These are phyloP conservation scores for Trachythela sp. DNA, from an alignment of 64 coral and sea anemone genomes.

Conservation along the genomic window DNA sequence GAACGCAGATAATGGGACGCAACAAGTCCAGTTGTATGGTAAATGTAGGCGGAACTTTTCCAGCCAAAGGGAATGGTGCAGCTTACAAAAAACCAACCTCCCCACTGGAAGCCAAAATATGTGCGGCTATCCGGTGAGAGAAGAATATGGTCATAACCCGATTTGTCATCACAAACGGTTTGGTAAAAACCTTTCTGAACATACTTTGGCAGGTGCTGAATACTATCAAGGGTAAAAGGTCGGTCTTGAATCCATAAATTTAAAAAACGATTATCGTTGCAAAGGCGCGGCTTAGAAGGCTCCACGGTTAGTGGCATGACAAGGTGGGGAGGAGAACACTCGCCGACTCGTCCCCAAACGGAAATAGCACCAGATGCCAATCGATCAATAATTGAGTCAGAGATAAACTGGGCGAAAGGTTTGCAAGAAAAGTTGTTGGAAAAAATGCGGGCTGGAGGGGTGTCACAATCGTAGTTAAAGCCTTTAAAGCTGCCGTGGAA, in stretches of 20 bases:
- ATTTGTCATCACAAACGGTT: slow-evolving; percentile 21
- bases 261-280: slow-evolving; percentile 19
- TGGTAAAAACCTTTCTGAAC: neutral
- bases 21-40: slow-evolving; percentile 27
- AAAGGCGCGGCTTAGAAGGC: too few species aligned
- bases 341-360: slow-evolving; percentile 44
- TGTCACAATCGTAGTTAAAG: neutral
- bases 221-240: slow-evolving; percentile 22
- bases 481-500: slow-evolving; percentile 13
- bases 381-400: slow-evolving; percentile 20
- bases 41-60: slow-evolving; percentile 27
- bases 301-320: slow-evolving; percentile 33
- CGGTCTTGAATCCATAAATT: slow-evolving; percentile 33
- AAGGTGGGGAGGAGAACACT: slow-evolving; percentile 12
- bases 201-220: slow-evolving; percentile 11
- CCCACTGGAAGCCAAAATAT: slow-evolving; percentile 34
- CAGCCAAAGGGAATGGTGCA: slow-evolving; percentile 2
- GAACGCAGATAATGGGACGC: slow-evolving; percentile 15
- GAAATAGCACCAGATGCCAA: slow-evolving; percentile 35
- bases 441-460: slow-evolving; percentile 26
- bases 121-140: too few species aligned
- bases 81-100: slow-evolving; percentile 36
- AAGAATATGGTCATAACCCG: slow-evolving; percentile 27
- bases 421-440: slow-evolving; percentile 29
- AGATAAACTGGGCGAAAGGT: slow-evolving; percentile 34